Conservation (phyloP, 1,140 invertebrate species). For the Helicorthomorpha holstii region DNA sequence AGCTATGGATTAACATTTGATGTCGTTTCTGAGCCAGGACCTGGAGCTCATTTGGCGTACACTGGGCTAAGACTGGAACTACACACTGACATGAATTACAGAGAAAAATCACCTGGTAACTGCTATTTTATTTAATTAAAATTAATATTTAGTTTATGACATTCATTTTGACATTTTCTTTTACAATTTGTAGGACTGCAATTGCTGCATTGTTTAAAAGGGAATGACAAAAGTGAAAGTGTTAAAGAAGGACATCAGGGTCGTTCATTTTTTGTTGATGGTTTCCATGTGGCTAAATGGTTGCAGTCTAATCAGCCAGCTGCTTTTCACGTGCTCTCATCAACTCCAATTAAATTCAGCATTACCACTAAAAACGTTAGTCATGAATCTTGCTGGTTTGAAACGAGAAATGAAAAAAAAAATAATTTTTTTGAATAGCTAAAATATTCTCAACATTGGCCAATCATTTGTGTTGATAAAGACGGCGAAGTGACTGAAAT, state of each 20-base stretch:
- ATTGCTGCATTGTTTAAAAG: slow-evolving; percentile 23
- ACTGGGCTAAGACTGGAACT: slow-evolving; percentile 20
- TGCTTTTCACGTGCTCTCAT: slow-evolving; percentile 23
- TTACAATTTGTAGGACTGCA: slow-evolving; percentile 15
- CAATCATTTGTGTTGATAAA: slow-evolving; percentile 19
- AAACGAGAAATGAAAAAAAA: too few species aligned
- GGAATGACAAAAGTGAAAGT: neutral
- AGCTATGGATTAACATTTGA: slow-evolving; percentile 24
- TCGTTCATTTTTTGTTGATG: slow-evolving; percentile 25
- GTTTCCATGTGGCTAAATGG: slow-evolving; percentile 23
- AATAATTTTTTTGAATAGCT: slow-evolving; percentile 12
- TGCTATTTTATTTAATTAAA: too few species aligned
- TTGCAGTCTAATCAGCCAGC: slow-evolving; percentile 22
- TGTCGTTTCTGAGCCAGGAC: slow-evolving; percentile 22
- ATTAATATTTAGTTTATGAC: neutral
- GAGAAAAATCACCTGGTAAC: slow-evolving; percentile 24
- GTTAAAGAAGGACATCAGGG: slow-evolving; percentile 17
- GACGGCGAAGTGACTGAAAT: slow-evolving; percentile 22
- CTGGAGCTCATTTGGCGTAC: slow-evolving; percentile 20
- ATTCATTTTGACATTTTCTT: neutral
- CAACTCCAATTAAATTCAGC: slow-evolving; percentile 20
- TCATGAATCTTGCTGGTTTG: neutral
- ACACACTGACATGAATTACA: slow-evolving; percentile 26
- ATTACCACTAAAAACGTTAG: slow-evolving; percentile 15
- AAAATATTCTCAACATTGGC: slow-evolving; percentile 21